Conservation (phyloP, 2,113 vertebrate species). For the Himantopus leucocephalus region DNA sequence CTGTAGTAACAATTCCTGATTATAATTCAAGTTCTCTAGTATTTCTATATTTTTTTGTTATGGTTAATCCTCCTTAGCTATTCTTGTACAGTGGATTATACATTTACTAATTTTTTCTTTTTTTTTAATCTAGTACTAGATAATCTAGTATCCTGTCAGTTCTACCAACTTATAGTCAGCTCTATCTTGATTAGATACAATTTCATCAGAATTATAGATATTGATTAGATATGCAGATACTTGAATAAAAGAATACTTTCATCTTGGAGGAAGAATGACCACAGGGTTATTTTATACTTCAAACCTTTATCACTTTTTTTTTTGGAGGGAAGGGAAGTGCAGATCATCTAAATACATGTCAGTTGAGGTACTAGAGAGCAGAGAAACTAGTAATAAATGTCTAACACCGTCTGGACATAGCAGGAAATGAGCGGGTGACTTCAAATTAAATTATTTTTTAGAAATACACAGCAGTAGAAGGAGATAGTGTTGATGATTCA, state of each 20-base stretch:
- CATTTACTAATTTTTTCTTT: not conserved
- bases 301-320: not conserved
- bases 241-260: not conserved
- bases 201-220: not conserved
- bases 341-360: constrained; percentile 12
- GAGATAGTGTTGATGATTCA: not conserved
- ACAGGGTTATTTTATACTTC: not conserved
- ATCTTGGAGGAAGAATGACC: not conserved
- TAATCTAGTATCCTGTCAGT: not conserved
- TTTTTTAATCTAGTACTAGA: not conserved
- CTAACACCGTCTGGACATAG: not conserved
- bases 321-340: not conserved
- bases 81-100: not conserved
- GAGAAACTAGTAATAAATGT: not conserved
- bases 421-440: constrained; percentile 26
- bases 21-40: not conserved
- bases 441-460: constrained; percentile 29
- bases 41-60: not conserved
- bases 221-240: not conserved
- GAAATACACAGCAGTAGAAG: not conserved
- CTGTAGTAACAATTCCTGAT: not conserved
- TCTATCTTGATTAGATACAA: not conserved
- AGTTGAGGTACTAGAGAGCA: not conserved
- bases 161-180: not conserved
- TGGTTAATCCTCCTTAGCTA: not conserved